phyloP scores from a whole-genome alignment of 2,113 vertebrate species.

The Phainopepla nitens region DNA sequence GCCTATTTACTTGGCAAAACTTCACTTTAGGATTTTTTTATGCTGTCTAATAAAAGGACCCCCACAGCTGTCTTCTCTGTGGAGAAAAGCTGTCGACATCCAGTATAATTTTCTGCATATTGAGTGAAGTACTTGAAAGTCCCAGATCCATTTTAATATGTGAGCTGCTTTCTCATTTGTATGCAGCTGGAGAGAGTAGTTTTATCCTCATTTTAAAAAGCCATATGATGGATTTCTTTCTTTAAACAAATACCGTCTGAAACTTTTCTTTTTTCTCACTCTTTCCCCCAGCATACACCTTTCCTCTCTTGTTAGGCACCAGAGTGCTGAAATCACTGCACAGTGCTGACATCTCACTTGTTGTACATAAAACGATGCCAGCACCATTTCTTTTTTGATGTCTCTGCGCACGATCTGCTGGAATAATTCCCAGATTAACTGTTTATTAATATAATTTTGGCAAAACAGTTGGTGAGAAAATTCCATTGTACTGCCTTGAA shows the following conservation, averaged over 20 bases:
- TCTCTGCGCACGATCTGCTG: neutral
- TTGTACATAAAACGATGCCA: neutral
- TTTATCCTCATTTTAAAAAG: slow-evolving; percentile 28
- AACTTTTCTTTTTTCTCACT: neutral
- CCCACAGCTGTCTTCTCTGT: slow-evolving; percentile 28
- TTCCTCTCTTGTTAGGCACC: neutral
- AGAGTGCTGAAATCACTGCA: neutral
- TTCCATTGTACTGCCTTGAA: neutral
- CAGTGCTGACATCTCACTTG: neutral
- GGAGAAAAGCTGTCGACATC: slow-evolving; percentile 53
- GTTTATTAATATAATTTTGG: neutral
- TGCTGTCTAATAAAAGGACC: slow-evolving; percentile 48
- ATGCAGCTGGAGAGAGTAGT: slow-evolving; percentile 40
- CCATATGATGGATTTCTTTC: slow-evolving; percentile 26
- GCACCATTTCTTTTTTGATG: neutral
- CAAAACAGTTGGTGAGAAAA: neutral
- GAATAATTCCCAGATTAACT: slow-evolving; percentile 10
- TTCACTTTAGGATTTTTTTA: slow-evolving; percentile 8
- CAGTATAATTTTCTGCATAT: slow-evolving; percentile 39
- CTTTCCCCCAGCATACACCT: neutral
- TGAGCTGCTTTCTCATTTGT: slow-evolving; percentile 28
- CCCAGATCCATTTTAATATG: slow-evolving; percentile 57
- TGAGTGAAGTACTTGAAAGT: slow-evolving; percentile 50
- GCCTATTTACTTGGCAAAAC: slow-evolving; percentile 40
- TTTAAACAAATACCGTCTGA: slow-evolving; percentile 18